Evolutionary conservation across 2,797 vertebrate species (phyloP), one percentile per base, ranked within the genome.

Genomic region (Centropyge bicolor): DNA sequence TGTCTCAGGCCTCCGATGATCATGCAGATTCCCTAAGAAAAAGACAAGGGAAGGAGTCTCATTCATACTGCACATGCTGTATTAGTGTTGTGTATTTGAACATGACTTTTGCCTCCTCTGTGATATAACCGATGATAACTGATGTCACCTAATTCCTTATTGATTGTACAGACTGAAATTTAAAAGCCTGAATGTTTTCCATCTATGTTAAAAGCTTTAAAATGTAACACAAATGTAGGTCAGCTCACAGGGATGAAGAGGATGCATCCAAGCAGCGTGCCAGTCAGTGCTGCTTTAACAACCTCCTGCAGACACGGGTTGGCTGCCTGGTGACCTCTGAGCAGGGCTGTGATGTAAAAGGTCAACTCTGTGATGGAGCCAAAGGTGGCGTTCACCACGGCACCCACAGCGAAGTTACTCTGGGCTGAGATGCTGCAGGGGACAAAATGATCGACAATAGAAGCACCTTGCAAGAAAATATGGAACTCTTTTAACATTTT

Each of bases 291-390:
- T 0, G 96, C 95, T 88, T 98, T 98, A 11, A 98, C 97, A 0
- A 97, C 93, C 89, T 97, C 97, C 10, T 97, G 95, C 0, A 97
- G 95, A 92, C 97, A 97, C 24, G 85, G 89, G 84, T 95, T 96
- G 70, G 89, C 92, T 51, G 95, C 93, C 0, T 85, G 90, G 8
- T 95, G 95, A 67, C 96, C 96, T 81, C 95, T 96, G 85, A 98
- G 89, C 83, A 98, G 93, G 0, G 97, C 97, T 0, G 96, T 97
- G 94, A 98, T 97, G 93, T 97, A 97, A 92, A 98, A 97, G 61
- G 96, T 97, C 84, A 98, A 83, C 89, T 98, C 97, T 0, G 96
- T 96, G 92, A 97, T 97, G 80, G 97, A 98, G 71, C 97, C 96
- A 0, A 97, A 97, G 0, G 96, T 96, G 69, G 97, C 97, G 0